Base-by-base conservation (phyloP, 2,888 invertebrate species). In the Dicycla oo region DNA sequence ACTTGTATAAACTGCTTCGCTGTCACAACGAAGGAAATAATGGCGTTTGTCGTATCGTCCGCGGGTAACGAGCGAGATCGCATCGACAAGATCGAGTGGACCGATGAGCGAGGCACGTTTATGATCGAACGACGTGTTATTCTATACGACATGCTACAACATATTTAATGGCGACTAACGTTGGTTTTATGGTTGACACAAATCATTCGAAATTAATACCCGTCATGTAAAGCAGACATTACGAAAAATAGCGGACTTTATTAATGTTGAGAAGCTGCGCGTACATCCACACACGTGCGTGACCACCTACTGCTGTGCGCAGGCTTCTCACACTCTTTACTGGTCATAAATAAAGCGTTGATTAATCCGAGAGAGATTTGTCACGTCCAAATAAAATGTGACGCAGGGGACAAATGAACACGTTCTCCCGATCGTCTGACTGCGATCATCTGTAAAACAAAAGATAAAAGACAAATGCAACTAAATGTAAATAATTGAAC, bases 11-110 rank as follows among this genome's bases (percentile, higher is more conserved):
- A 88, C 86, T 88, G 89, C 85, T 84, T 85, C 81, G 86, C 88
- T 88, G 89, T 91, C 90, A 89, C 69, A 85, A 84, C 60, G 85
- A 69, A 77, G 86, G 88, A 91, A 92, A 91, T 91, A 91, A 92
- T 91, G 86, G 89, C 83, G 86, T 85, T 84, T 77, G 75, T 78
- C 76, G 84, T 80, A 83, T 86, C 87, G 85, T 83, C 81, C 63
- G 54, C 61, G 85, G 84, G 87, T 87, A 89, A 88, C 88, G 86
- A 90, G 88, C 84, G 86, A 85, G 88, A 89, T 89, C 81, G 86
- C 84, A 88, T 88, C 89, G 86, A 79, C 84, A 80, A 87, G 87
- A 89, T 88, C 80, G 87, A 88, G 85, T 84, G 85, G 85, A 82
- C 69, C 66, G 70, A 69, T 49, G 61, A 53, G 53, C 77, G 51